Base-by-base conservation (phyloP, 2,797 vertebrate species). In the Sternarchorhynchus goeldii region DNA sequence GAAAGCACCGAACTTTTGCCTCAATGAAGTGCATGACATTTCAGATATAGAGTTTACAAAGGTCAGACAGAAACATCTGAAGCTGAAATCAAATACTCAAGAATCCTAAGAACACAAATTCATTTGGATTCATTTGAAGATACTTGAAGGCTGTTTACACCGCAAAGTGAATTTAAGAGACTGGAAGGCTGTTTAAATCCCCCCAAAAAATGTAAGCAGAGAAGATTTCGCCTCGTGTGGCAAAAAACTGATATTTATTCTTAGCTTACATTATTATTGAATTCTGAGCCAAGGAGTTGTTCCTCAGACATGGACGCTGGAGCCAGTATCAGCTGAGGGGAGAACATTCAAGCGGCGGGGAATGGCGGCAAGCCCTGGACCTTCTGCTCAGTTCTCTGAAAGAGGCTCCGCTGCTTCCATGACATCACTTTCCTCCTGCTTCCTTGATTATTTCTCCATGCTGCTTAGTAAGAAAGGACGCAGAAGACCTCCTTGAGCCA, bases 241-340 rank as follows among this genome's bases (percentile, higher is more conserved):
- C 25, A 25, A 25, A 34, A 78, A 73, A 70, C 16, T 32, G 78
- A 45, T 57, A 62, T 63, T 32, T 58, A 60, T 56, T 82, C 59
- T 58, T 67, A 82, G 72, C 63, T 20, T 39, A 53, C 21, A 73
- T 82, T 78, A 64, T 70, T 78, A 75, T 78, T 70, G 78, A 70
- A 74, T 74, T 59, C 16, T 60, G 57, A 75, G 29, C 34, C 50
- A 34, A 72, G 60, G 62, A 25, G 68, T 60, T 18, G 32, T 29
- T 75, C 55, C 50, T 45, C 7, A 70, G 45, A 57, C 71, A 62
- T 60, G 16, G 36, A 29, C 20, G 21, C 12, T 41, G 50, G 12
- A 41, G 57, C 66, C 34, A 78, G 65, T 65, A 64, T 59, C 53
- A 77, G 50, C 39, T 29, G 29, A 65, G 63, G 50, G 32, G 73